Evolutionary conservation across 2,888 invertebrate genomes (phyloP).

Genomic region (Dexiosoma caninum): DNA sequence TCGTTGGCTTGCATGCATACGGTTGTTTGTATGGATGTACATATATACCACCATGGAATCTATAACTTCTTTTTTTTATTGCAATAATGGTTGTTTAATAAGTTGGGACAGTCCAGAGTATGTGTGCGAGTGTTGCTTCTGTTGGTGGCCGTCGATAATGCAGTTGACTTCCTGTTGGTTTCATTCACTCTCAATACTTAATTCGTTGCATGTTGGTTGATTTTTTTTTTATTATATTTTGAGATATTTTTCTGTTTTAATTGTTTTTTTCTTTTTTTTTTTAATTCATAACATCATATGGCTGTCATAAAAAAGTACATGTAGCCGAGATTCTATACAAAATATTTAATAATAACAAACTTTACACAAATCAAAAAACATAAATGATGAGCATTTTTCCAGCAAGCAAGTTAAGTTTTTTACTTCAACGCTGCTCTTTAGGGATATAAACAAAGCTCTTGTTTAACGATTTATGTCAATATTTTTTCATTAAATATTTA

Average conservation of each 20-base stretch:
- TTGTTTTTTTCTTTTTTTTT: not conserved
- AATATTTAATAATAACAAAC: conserved; percentile 41
- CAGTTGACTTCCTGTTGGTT: conserved; percentile 53
- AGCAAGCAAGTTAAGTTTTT: conserved; percentile 9
- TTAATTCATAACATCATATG: conserved; percentile 27
- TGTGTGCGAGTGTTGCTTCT: not conserved
- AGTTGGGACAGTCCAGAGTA: conserved; percentile 29
- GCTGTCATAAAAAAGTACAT: conserved; percentile 51
- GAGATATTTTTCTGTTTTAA: too few relatives aligned
- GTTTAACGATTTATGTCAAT: not conserved
- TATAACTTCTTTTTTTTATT: not conserved
- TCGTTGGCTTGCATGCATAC: conserved; percentile 48
- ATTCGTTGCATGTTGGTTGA: conserved; percentile 13
- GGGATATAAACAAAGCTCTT: not conserved
- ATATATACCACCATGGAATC: not conserved
- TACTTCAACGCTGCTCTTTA: not conserved
- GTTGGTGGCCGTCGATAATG: conserved; percentile 52
- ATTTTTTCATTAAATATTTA: not conserved
- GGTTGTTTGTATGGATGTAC: not conserved
- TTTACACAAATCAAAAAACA: conserved; percentile 39
- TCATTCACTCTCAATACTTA: conserved; percentile 23
- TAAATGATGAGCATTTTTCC: conserved; percentile 11
- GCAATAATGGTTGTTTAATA: conserved; percentile 51
- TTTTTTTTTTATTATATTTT: not conserved
- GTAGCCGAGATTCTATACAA: conserved; percentile 46